Conservation (phyloP, 2,113 vertebrate species). For the Agelaius tricolor region DNA sequence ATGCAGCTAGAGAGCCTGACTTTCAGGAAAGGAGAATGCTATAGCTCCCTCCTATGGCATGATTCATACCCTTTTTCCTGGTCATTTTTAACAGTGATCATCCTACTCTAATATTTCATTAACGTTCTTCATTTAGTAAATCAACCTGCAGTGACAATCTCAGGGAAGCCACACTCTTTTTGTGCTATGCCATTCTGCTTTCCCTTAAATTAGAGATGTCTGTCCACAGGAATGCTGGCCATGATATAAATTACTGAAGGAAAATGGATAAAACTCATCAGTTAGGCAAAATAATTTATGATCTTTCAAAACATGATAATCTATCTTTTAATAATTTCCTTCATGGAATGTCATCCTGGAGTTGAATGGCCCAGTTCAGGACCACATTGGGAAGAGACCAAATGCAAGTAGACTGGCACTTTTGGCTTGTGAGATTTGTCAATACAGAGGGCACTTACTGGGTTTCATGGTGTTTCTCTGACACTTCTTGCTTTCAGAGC, state of each 20-base stretch:
- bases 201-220: neutral
- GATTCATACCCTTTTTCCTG: neutral
- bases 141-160: neutral
- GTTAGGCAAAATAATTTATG: slow-evolving; percentile 52
- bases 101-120: neutral
- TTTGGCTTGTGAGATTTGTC: neutral
- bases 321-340: slow-evolving; percentile 57
- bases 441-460: neutral
- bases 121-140: neutral
- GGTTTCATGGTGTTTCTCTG: neutral
- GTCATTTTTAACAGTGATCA: neutral
- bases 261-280: slow-evolving; percentile 55
- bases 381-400: slow-evolving; percentile 1
- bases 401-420: neutral
- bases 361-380: neutral
- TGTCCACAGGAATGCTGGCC: slow-evolving; percentile 5
- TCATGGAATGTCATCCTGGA: slow-evolving; percentile 23
- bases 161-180: neutral
- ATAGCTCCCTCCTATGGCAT: slow-evolving; percentile 3
- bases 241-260: slow-evolving; percentile 56
- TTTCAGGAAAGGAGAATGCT: neutral
- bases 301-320: slow-evolving; percentile 49
- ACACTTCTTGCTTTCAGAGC: neutral
- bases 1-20: neutral
- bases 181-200: neutral